These are phyloP conservation scores for Diaphora mendica DNA, from an alignment of 2,888 invertebrate species.

Conservation along the genomic window DNA sequence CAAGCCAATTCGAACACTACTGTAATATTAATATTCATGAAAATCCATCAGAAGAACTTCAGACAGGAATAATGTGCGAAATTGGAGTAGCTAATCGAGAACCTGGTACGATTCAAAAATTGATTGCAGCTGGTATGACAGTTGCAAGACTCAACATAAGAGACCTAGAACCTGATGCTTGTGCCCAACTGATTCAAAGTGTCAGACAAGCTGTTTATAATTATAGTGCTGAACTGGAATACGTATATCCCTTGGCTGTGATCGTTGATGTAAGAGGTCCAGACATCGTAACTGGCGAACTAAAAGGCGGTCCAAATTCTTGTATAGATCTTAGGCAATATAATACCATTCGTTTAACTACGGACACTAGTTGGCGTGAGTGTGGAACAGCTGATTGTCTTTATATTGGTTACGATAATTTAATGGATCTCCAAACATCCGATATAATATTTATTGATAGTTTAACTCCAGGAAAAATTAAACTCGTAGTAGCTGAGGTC, in stretches of 20 bases:
- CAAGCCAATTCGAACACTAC: slow-evolving; percentile 72
- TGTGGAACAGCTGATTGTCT: slow-evolving; percentile 85
- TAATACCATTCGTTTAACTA: slow-evolving; percentile 79
- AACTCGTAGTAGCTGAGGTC: slow-evolving; percentile 69
- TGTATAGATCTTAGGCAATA: slow-evolving; percentile 71
- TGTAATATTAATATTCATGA: slow-evolving; percentile 71
- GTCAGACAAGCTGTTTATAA: slow-evolving; percentile 81
- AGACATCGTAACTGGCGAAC: slow-evolving; percentile 76
- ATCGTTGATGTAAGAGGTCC: slow-evolving; percentile 77
- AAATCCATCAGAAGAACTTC: slow-evolving; percentile 76
- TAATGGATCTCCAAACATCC: slow-evolving; percentile 80
- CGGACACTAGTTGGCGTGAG: slow-evolving; percentile 83
- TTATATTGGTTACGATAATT: slow-evolving; percentile 83
- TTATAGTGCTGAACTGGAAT: slow-evolving; percentile 80
- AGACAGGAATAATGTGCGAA: slow-evolving; percentile 81
- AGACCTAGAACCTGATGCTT: slow-evolving; percentile 76
- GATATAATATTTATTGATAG: slow-evolving; percentile 83
- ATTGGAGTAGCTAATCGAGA: slow-evolving; percentile 74
- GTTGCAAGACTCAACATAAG: slow-evolving; percentile 79
- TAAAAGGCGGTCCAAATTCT: slow-evolving; percentile 72
- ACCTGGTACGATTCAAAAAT: slow-evolving; percentile 73
- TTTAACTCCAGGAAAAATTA: slow-evolving; percentile 70
- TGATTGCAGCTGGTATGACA: slow-evolving; percentile 81
- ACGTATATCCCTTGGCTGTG: slow-evolving; percentile 81
- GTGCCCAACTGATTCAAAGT: slow-evolving; percentile 77